A percentile compares a stretch with the other conserved stretches of the same genome.
phyloP scores from a whole-genome alignment of 2,113 vertebrate species.

The Anarhynchus alexandrinus region DNA sequence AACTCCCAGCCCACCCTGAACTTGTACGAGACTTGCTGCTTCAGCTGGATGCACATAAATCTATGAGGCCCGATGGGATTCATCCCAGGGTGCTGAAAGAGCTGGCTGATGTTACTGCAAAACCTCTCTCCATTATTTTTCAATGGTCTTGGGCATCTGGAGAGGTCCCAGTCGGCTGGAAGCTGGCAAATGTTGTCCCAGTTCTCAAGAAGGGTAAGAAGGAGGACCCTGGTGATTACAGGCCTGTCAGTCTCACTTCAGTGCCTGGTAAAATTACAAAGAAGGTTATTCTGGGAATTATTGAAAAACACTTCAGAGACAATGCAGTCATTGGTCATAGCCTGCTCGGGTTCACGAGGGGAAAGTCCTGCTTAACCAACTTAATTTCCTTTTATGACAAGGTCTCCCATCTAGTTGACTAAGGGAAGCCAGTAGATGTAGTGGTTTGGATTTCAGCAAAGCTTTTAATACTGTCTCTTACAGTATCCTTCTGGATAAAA shows the following conservation, averaged over 20 bases:
- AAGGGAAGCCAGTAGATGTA: neutral
- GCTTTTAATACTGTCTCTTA: neutral
- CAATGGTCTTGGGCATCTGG: neutral
- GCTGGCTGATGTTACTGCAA: accelerated
- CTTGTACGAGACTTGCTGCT: neutral
- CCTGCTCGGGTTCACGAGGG: neutral
- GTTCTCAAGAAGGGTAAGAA: neutral
- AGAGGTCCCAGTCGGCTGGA: neutral
- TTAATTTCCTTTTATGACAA: neutral
- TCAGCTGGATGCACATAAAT: neutral
- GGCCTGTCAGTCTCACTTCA: neutral
- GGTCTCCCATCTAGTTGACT: neutral
- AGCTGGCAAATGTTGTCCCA: neutral
- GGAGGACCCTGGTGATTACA: neutral
- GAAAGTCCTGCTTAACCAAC: neutral
- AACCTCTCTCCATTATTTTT: neutral
- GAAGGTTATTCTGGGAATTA: neutral
- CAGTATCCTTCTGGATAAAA: neutral
- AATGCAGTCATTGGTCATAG: neutral
- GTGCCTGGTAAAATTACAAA: neutral
- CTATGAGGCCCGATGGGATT: neutral
- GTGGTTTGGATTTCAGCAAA: neutral
- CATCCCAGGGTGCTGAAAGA: neutral
- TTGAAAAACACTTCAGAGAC: neutral
- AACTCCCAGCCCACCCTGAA: neutral